phyloP scores from a whole-genome alignment of 92 coral and sea anemone genomes.

The Desmophyllum pertusum region DNA sequence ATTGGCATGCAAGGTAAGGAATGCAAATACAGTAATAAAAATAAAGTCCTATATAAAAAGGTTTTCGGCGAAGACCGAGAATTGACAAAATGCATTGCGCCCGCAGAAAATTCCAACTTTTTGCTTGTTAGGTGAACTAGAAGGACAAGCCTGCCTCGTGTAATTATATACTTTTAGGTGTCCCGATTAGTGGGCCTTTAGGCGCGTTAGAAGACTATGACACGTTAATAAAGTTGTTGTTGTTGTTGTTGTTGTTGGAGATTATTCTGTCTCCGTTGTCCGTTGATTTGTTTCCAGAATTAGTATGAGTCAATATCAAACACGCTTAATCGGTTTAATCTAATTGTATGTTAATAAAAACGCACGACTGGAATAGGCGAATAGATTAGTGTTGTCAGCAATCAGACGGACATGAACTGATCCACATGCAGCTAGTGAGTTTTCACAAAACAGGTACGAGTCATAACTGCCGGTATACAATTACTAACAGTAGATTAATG shows the following conservation, averaged over 20 bases:
- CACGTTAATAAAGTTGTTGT: no score
- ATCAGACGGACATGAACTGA: background rate
- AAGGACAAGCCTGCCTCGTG: background rate
- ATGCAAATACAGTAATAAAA: no score
- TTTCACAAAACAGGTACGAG: background rate
- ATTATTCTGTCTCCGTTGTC: background rate
- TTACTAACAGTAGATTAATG: background rate
- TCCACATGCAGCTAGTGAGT: no score
- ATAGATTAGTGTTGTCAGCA: background rate
- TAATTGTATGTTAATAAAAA: background rate
- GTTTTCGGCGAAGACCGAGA: no score
- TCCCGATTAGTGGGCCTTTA: no score
- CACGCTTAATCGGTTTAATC: background rate
- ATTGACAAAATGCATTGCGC: background rate
- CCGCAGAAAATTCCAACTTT: background rate
- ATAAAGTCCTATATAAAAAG: no score
- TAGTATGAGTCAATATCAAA: background rate
- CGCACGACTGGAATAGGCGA: background rate
- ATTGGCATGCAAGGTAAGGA: background rate
- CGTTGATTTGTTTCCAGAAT: background rate
- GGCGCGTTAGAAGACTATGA: no score
- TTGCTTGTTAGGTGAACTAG: background rate
- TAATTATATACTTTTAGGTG: no score
- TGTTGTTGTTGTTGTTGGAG: no score
- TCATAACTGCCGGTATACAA: background rate